phyloP scores from a whole-genome alignment of 2,113 vertebrate genomes.

The Sturnira hondurensis region DNA sequence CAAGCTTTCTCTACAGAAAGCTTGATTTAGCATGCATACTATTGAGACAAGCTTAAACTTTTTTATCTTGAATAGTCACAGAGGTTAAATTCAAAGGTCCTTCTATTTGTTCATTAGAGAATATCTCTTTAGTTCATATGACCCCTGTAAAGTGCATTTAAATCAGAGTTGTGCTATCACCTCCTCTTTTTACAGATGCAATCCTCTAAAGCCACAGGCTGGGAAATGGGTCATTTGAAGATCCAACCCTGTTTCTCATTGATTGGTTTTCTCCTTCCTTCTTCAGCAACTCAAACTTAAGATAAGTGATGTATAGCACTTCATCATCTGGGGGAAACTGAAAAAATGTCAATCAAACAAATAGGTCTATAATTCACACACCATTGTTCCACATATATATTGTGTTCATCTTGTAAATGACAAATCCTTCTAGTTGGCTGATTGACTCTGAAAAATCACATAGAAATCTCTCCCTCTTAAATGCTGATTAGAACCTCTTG shows the following conservation, averaged over 20 bases:
- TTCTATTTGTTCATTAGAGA: neutral
- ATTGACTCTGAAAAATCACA: conserved; percentile 3
- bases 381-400: neutral
- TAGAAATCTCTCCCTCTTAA: neutral
- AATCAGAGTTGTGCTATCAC: neutral
- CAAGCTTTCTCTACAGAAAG: neutral
- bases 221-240: neutral
- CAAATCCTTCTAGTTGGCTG: neutral
- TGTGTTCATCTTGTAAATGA: neutral
- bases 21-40: neutral
- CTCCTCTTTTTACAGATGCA: neutral
- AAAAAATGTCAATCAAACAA: neutral
- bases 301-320: neutral
- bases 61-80: neutral
- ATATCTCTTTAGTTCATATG: neutral
- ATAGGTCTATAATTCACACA: neutral
- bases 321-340: neutral
- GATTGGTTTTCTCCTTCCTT: neutral
- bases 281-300: neutral
- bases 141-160: neutral
- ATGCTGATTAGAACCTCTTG: conserved; percentile 7
- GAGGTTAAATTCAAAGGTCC: neutral
- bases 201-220: neutral
- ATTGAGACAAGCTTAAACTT: neutral
- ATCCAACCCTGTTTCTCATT: neutral